A percentile compares a stretch with the other conserved stretches of the same genome.
Evolutionary conservation across 2,888 invertebrate species (phyloP).

Genomic region (Agrotis ipsilon): DNA sequence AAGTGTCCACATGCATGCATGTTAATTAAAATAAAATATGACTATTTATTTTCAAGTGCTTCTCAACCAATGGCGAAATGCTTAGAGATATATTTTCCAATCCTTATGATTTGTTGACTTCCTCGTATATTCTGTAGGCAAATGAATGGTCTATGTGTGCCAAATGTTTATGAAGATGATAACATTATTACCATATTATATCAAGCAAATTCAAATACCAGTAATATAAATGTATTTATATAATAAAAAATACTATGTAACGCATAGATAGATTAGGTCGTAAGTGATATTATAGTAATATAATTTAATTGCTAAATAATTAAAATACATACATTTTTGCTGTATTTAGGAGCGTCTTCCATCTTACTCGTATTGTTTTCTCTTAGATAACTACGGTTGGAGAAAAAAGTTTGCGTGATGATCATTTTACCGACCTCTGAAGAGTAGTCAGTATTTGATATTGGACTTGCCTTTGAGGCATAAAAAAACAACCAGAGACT

Average conservation of each 20-base stretch:
- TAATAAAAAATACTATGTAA: slow-evolving; percentile 79
- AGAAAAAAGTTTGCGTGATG: slow-evolving; percentile 69
- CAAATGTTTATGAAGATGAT: slow-evolving; percentile 81
- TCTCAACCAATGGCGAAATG: slow-evolving; percentile 60
- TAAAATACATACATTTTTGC: slow-evolving; percentile 88
- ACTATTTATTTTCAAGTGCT: slow-evolving; percentile 50
- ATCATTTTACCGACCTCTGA: slow-evolving; percentile 34
- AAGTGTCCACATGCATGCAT: background rate
- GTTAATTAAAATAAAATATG: slow-evolving; percentile 8
- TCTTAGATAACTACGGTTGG: slow-evolving; percentile 79
- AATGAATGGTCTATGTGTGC: slow-evolving; percentile 79
- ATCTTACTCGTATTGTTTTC: slow-evolving; percentile 87
- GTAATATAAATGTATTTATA: slow-evolving; percentile 84
- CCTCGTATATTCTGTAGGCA: slow-evolving; percentile 64
- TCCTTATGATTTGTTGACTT: slow-evolving; percentile 54
- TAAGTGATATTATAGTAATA: slow-evolving; percentile 87
- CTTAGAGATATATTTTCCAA: slow-evolving; percentile 53
- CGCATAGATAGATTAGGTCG: slow-evolving; percentile 82
- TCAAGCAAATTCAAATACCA: slow-evolving; percentile 83
- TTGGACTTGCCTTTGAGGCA: slow-evolving; percentile 39
- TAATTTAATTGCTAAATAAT: slow-evolving; percentile 84
- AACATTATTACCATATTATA: slow-evolving; percentile 74
- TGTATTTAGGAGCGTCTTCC: slow-evolving; percentile 91
- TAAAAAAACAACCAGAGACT: slow-evolving; percentile 44
- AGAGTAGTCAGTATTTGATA: slow-evolving; percentile 58